A percentile compares a stretch with the other conserved stretches of the same genome.
These are phyloP conservation scores for Pissodes strobi DNA, from an alignment of 1,140 invertebrate genomes.

Conservation along the genomic window DNA sequence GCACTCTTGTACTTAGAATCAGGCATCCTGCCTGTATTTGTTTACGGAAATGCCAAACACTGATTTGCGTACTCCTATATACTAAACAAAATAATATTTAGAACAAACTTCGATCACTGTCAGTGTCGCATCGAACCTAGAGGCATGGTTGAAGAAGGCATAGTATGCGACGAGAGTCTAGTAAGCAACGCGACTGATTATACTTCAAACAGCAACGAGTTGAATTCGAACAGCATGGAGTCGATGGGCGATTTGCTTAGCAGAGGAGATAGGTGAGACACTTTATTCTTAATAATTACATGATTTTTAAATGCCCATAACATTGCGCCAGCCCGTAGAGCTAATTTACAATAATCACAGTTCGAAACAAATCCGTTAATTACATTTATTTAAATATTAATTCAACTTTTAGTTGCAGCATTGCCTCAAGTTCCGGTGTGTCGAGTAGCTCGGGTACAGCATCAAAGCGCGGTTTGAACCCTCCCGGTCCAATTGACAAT, in stretches of 20 bases:
- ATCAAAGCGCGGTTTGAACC: conserved; percentile 52
- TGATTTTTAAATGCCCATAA: too few species aligned
- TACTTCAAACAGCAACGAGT: conserved; percentile 49
- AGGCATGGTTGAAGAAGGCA: conserved; percentile 60
- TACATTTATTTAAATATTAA: conserved; percentile 22
- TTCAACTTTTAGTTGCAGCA: conserved; percentile 59
- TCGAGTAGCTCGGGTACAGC: conserved; percentile 56
- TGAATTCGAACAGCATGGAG: conserved; percentile 58
- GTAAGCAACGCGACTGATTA: conserved; percentile 64
- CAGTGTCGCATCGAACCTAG: conserved; percentile 46
- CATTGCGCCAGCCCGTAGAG: too few species aligned
- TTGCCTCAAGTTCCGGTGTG: conserved; percentile 64
- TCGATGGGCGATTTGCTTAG: conserved; percentile 63
- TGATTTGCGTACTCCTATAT: too few species aligned
- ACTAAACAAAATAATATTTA: too few species aligned
- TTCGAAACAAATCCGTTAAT: neutral
- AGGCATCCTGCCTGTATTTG: too few species aligned
- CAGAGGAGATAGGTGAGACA: conserved; percentile 60
- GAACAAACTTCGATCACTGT: conserved; percentile 51
- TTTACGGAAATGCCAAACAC: too few species aligned
- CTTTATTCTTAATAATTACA: too few species aligned
- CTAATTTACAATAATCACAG: too few species aligned
- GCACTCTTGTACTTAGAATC: too few species aligned
- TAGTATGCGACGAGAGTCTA: conserved; percentile 68
- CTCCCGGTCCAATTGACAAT: conserved; percentile 81